These are phyloP conservation scores for Polypedilum vanderplanki DNA, from an alignment of 1,140 invertebrate species.

Conservation along the genomic window DNA sequence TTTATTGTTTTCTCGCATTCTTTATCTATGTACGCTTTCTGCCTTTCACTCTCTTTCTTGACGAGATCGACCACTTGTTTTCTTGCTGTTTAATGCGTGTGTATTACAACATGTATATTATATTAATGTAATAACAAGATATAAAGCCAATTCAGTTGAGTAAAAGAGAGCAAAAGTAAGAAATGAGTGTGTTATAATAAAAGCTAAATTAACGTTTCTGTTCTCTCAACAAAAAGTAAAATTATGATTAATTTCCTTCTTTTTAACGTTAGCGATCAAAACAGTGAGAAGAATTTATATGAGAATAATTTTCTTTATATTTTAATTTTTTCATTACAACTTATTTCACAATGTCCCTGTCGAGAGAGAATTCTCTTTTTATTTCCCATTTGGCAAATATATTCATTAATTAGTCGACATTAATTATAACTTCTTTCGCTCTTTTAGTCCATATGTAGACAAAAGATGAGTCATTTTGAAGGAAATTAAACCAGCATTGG, in stretches of 20 bases:
- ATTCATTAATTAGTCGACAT: slow-evolving; percentile 26
- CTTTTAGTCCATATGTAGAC: too few relatives aligned
- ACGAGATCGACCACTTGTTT: slow-evolving; percentile 10
- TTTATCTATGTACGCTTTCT: slow-evolving; percentile 4
- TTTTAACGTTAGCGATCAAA: slow-evolving; percentile 6
- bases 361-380: not conserved
- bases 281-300: not conserved
- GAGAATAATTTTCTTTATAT: not conserved
- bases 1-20: slow-evolving; percentile 23
- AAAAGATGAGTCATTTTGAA: too few relatives aligned
- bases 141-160: not conserved
- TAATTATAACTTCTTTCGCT: not conserved
- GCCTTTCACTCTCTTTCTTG: not conserved
- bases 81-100: not conserved
- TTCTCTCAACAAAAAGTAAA: not conserved
- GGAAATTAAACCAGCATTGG: too few relatives aligned
- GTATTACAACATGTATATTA: slow-evolving; percentile 20
- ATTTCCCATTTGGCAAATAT: slow-evolving; percentile 25
- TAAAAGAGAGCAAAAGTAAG: slow-evolving; percentile 3
- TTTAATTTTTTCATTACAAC: too few relatives aligned
- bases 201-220: slow-evolving; percentile 4
- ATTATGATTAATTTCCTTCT: slow-evolving; percentile 19
- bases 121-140: not conserved
- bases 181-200: slow-evolving; percentile 13
- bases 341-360: too few relatives aligned